A percentile compares a stretch with the other conserved stretches of the same genome.
These are phyloP conservation scores for Ameiurus melas DNA, from an alignment of 2,113 vertebrate species.

Conservation along the genomic window DNA sequence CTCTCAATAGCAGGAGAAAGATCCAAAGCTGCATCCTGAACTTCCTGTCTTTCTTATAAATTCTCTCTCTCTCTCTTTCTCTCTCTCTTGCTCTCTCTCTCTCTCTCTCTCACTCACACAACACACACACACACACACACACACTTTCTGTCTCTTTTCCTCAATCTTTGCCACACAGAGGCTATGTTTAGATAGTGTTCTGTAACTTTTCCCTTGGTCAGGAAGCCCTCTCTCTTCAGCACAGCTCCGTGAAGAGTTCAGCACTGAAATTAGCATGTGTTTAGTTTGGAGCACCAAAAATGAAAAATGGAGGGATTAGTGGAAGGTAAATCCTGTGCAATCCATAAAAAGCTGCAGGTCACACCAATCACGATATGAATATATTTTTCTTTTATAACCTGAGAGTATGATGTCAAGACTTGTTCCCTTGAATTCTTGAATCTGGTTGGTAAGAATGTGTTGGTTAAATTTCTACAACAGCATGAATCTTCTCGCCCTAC, in stretches of 20 bases:
- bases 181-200: constrained; percentile 24
- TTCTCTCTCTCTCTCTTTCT: not conserved
- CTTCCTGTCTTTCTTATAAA: not conserved
- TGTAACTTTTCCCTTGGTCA: constrained; percentile 48
- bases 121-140: not conserved
- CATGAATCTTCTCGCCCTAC: too few species aligned
- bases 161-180: not conserved
- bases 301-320: constrained; percentile 28
- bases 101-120: not conserved
- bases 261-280: constrained; percentile 45
- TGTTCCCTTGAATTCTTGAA: not conserved
- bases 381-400: not conserved
- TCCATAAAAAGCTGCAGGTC: constrained; percentile 6
- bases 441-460: not conserved
- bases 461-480: not conserved
- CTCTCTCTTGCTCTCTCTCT: not conserved
- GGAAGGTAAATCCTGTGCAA: constrained; percentile 12
- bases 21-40: not conserved
- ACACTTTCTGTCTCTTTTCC: not conserved
- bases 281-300: constrained; percentile 46
- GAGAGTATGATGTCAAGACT: not conserved
- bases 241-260: constrained; percentile 16
- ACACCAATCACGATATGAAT: not conserved
- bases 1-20: not conserved
- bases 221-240: constrained; percentile 29